phyloP scores from a whole-genome alignment of 1,140 invertebrate species.

The Drosophila punjabiensis region DNA sequence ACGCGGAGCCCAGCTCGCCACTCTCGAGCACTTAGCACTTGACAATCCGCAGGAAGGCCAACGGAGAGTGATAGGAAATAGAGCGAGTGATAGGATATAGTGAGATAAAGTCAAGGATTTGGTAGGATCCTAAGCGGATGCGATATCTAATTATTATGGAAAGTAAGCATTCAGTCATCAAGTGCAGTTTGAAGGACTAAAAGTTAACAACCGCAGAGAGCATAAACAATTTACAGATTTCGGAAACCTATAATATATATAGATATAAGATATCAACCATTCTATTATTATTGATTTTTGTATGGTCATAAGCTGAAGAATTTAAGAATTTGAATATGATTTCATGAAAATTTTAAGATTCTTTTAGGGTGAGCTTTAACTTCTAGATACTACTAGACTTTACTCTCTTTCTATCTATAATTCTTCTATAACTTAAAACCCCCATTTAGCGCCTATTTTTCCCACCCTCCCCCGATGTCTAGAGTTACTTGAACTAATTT shows the following conservation, averaged over 20 bases:
- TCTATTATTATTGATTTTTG: background rate
- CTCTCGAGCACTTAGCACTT: conserved; percentile 46
- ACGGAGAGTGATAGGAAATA: conserved; percentile 2
- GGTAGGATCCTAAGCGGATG: background rate
- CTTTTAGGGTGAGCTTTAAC: too few relatives aligned
- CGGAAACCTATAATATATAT: background rate
- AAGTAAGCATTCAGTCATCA: background rate
- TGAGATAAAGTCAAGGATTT: background rate
- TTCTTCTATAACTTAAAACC: background rate
- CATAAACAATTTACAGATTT: too few relatives aligned
- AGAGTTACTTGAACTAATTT: conserved; percentile 71
- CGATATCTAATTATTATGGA: too few relatives aligned
- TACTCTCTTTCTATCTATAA: background rate
- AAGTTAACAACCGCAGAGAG: background rate
- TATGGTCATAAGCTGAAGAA: background rate
- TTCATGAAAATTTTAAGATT: too few relatives aligned
- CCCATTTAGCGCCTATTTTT: background rate
- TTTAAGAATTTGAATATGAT: too few relatives aligned
- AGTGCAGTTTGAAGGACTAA: background rate
- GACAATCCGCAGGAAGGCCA: conserved; percentile 37
- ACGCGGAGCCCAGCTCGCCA: conserved; percentile 14
- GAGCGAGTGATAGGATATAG: background rate
- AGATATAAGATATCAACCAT: background rate
- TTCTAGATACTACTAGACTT: background rate
- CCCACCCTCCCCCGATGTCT: conserved; percentile 10